These are phyloP conservation scores for Eupeodes latifasciatus DNA, from an alignment of 2,888 invertebrate genomes.

Conservation along the genomic window DNA sequence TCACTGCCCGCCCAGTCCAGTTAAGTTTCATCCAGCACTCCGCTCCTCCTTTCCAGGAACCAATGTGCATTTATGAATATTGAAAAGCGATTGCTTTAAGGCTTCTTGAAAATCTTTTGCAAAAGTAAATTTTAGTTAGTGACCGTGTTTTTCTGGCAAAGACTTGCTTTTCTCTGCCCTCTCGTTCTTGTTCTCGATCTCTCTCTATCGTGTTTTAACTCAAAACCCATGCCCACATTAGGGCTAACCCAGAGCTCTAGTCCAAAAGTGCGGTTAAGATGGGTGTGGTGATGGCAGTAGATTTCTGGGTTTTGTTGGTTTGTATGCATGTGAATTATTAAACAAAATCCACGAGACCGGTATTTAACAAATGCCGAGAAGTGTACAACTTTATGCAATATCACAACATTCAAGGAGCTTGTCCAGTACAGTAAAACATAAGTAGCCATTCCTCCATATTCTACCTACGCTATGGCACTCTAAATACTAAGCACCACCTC, in stretches of 20 bases:
- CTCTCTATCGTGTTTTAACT: background rate
- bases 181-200: background rate
- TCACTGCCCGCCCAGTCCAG: background rate
- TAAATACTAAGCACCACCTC: background rate
- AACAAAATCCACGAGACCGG: conserved; percentile 59
- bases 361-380: conserved; percentile 57
- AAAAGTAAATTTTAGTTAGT: conserved; percentile 57
- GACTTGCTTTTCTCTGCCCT: background rate
- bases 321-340: conserved; percentile 65
- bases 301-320: conserved; percentile 34
- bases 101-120: conserved; percentile 50
- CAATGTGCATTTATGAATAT: conserved; percentile 67
- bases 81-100: conserved; percentile 69
- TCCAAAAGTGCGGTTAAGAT: conserved; percentile 9
- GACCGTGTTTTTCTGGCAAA: conserved; percentile 54
- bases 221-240: conserved; percentile 25
- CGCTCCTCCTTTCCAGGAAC: background rate
- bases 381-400: conserved; percentile 64
- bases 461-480: background rate
- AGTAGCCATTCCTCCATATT: background rate
- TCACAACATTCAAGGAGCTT: conserved; percentile 55
- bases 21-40: background rate
- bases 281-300: conserved; percentile 63
- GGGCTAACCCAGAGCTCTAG: conserved; percentile 30
- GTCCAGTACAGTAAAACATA: background rate